Evolutionary conservation across 2,113 vertebrate genomes (phyloP), one percentile per base, ranked within the genome.

Genomic region (Gobiocypris rarus): DNA sequence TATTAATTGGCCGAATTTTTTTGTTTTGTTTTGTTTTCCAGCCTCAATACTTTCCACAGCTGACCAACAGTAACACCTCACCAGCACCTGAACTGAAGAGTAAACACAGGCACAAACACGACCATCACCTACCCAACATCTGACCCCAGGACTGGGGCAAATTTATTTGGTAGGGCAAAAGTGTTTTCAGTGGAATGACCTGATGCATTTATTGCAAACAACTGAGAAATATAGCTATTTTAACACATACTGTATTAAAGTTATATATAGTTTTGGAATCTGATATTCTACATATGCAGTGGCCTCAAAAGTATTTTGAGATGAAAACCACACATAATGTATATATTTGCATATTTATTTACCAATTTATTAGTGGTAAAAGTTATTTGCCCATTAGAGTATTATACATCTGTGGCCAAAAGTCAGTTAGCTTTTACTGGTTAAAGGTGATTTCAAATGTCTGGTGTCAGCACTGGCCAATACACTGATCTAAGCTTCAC

Each of bases 111-210:
- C 92, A 92, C 82, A 95, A 93, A 90, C 94, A 92, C 9, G 89
- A 92, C 89, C 91, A 92, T 75, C 94, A 94, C 89, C 91, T 95
- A 67, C 95, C 94, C 86, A 95, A 94, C 91, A 95, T 95, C 74
- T 95, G 90, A 90, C 34, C 28, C 41, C 5, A 43, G 52, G 54
- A 56, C 9, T 19, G 26, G 45, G 28, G 4, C 26, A 22, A 31
- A 19, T 52, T 45, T 52, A 26, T 31, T 31, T 75, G 11, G 22
- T 48, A 9, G 43, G 13, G n/a, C 3, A 73, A 24, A 73, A 3
- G 13, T 26, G 70, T 48, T 73, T 73, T 24, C 41, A 14, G 69
- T 71, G 69, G 10, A 43, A n/a, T 1, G 38, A 41, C 34, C 15
- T 15, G 5, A 48, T 74, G 70, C 43, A 4, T 74, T 48, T 73